Evolutionary conservation across 1,140 invertebrate genomes (phyloP).

Genomic region (Nymphalis io): DNA sequence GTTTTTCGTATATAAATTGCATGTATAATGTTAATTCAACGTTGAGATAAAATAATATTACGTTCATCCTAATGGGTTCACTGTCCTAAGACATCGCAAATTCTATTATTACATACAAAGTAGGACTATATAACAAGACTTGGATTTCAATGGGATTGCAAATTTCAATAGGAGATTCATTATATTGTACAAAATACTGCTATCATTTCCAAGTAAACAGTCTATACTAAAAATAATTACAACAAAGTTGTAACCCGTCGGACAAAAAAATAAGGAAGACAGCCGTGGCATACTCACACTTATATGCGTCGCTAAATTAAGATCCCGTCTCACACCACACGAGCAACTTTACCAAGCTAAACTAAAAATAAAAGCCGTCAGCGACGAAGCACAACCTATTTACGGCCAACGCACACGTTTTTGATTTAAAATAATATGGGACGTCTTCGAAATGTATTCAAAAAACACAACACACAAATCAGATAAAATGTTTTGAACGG

Average conservation of each 20-base stretch:
- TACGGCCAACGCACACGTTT: conserved; percentile 40
- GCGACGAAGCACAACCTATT: conserved; percentile 67
- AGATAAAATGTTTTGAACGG: not conserved
- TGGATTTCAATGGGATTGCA: not conserved
- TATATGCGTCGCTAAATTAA: conserved; percentile 73
- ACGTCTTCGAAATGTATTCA: not conserved
- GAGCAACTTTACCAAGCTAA: conserved; percentile 65
- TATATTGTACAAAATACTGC: not conserved
- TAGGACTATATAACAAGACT: not conserved
- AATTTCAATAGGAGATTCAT: not conserved
- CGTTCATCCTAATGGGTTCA: not conserved
- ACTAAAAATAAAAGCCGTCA: conserved; percentile 72
- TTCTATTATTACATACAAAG: not conserved
- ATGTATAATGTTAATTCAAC: not conserved
- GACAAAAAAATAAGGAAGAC: conserved; percentile 60
- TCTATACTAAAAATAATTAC: not conserved
- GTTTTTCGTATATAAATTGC: no score
- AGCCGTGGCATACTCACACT: conserved; percentile 61
- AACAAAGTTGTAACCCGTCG: conserved; percentile 15
- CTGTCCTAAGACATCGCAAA: not conserved
- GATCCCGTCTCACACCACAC: conserved; percentile 58
- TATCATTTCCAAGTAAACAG: not conserved
- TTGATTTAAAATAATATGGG: not conserved
- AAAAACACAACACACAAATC: not conserved
- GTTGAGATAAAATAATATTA: not conserved